Conservation (phyloP, 2,113 vertebrate species). For the Microtus richardsoni region DNA sequence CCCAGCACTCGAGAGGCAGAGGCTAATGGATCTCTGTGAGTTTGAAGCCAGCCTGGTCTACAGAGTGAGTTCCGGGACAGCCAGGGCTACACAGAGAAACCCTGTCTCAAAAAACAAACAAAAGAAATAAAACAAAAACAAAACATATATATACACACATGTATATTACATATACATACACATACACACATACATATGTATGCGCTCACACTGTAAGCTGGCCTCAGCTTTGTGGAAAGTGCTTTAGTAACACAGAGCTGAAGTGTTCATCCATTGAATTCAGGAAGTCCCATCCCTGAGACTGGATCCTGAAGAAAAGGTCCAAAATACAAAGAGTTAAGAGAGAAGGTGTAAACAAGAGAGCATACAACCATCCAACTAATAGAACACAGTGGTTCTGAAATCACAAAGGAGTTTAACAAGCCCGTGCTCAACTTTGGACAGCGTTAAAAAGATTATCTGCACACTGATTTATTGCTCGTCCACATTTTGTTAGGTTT, state of each 20-base stretch:
- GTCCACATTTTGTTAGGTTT: slow-evolving; percentile 27
- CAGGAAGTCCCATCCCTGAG: not conserved
- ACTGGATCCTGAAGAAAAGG: not conserved
- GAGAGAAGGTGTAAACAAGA: slow-evolving; percentile 19
- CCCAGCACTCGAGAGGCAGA: not conserved
- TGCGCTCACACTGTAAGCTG: not conserved
- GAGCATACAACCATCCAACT: not conserved
- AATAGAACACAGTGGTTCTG: not conserved
- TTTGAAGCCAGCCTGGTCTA: not conserved
- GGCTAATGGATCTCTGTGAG: not conserved
- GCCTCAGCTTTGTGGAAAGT: slow-evolving; percentile 11
- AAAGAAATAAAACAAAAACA: too few species aligned
- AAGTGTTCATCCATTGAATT: not conserved
- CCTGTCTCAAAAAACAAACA: not conserved
- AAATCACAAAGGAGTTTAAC: not conserved
- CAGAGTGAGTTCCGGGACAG: not conserved
- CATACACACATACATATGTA: too few species aligned
- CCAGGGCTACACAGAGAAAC: not conserved
- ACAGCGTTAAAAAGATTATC: not conserved
- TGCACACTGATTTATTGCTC: not conserved
- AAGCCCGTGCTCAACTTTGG: not conserved
- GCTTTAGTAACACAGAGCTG: not conserved
- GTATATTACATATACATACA: too few species aligned
- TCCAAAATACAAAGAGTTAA: slow-evolving; percentile 12
- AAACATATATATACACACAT: too few species aligned